A percentile compares a stretch with the other conserved stretches of the same genome.
phyloP scores from a whole-genome alignment of 1,140 invertebrate species.

The Lepidurus packardi region DNA sequence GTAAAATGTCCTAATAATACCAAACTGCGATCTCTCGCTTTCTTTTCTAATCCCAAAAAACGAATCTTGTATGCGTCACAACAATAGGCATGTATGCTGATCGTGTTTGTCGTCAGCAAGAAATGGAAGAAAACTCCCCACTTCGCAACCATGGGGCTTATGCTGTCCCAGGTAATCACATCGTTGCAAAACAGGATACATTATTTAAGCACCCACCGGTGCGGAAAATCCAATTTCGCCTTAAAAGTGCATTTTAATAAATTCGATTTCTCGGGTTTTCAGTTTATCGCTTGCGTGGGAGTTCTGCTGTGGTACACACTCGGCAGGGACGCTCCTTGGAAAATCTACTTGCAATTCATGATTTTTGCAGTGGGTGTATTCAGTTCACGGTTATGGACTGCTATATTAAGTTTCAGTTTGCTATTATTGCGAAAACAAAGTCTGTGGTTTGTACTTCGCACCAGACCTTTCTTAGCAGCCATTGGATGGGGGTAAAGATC shows the following conservation, averaged over 20 bases:
- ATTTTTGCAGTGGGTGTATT: conserved; percentile 67
- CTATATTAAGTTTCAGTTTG: conserved; percentile 69
- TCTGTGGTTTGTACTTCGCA: conserved; percentile 66
- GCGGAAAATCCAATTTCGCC: neutral
- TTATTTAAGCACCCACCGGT: neutral
- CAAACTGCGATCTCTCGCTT: neutral
- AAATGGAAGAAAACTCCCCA: conserved; percentile 75
- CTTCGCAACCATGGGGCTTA: conserved; percentile 66
- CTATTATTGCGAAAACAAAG: conserved; percentile 75
- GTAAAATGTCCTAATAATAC: conserved; percentile 44
- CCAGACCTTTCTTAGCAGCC: conserved; percentile 62
- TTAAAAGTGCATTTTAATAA: neutral
- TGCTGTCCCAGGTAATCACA: conserved; percentile 65
- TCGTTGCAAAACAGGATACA: neutral
- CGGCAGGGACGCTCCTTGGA: conserved; percentile 48
- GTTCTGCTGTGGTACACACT: conserved; percentile 60
- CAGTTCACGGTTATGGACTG: conserved; percentile 74
- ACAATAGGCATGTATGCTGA: conserved; percentile 62
- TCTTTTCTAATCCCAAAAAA: conserved; percentile 2
- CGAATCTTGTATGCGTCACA: neutral
- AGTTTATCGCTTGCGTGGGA: conserved; percentile 60
- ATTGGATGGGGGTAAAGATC: conserved; percentile 68
- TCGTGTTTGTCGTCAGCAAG: conserved; percentile 67
- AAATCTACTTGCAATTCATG: conserved; percentile 63
- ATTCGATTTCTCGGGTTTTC: conserved; percentile 44